These are phyloP conservation scores for Xanthorhoe designata DNA, from an alignment of 2,888 invertebrate species.

Conservation along the genomic window DNA sequence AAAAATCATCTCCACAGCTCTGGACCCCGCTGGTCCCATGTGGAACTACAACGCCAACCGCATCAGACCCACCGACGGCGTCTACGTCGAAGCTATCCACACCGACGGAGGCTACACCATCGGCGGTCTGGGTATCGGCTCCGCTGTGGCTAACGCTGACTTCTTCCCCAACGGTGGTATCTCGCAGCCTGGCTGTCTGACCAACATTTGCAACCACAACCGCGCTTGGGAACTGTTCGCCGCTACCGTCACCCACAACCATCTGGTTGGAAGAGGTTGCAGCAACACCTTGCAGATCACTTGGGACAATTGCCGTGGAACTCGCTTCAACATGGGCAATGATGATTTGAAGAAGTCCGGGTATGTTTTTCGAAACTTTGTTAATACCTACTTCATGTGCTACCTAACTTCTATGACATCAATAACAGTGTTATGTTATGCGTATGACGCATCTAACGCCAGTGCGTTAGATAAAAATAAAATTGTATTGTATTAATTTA, in stretches of 20 bases:
- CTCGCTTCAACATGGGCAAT: slow-evolving; percentile 58
- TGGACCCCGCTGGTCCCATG: slow-evolving; percentile 65
- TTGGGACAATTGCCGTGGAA: slow-evolving; percentile 58
- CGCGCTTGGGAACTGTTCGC: slow-evolving; percentile 64
- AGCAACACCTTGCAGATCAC: slow-evolving; percentile 51
- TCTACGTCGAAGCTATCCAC: slow-evolving; percentile 65
- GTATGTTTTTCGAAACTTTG: slow-evolving; percentile 46
- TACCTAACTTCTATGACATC: background rate
- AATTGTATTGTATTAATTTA: too few relatives aligned
- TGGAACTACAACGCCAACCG: slow-evolving; percentile 55
- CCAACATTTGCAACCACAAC: slow-evolving; percentile 62
- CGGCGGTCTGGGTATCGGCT: slow-evolving; percentile 72
- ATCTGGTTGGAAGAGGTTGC: slow-evolving; percentile 57
- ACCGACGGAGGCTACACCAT: slow-evolving; percentile 74
- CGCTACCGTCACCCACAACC: slow-evolving; percentile 57
- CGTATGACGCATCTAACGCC: too few relatives aligned
- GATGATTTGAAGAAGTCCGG: slow-evolving; percentile 59
- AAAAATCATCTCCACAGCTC: slow-evolving; percentile 44
- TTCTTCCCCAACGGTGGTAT: slow-evolving; percentile 86
- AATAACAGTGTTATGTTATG: background rate
- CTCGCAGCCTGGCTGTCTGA: slow-evolving; percentile 61
- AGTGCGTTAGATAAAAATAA: too few relatives aligned
- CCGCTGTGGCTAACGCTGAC: slow-evolving; percentile 79
- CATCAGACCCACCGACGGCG: slow-evolving; percentile 60
- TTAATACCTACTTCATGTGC: background rate